Evolutionary conservation across 2,888 invertebrate species (phyloP), one percentile per base, ranked within the genome.

Genomic region (Tiliacea citrago): DNA sequence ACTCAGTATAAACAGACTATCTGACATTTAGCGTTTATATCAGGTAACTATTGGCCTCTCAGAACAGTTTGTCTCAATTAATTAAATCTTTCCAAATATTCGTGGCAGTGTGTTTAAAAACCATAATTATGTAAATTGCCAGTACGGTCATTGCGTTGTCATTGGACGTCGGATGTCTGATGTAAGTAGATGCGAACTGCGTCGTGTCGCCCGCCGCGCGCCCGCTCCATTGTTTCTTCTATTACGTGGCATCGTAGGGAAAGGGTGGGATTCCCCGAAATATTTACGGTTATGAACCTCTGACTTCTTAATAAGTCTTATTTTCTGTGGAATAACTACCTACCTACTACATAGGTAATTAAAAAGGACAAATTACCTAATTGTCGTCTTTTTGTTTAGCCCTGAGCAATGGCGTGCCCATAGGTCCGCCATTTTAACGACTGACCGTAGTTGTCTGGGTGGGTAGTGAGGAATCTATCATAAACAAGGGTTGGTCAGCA

Each of bases 1-100:
- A 51, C 55, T n/a, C 61, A 49, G 49, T 72, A 9, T 55, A 77
- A 12, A 67, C 69, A 13, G 21, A 69, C 61, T 49, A 58, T 47
- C 57, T 63, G 16, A 57, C n/a, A 58, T 63, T 68, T 49, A 35
- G 9, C 10, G 18, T 61, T 66, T 9, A 55, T 49, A 24, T 49
- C 21, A 79, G 78, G 75, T 68, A 63, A 74, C 42, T 29, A 39
- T 18, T 51, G n/a, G 12, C 1, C 0, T 47, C 29, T 42, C 13
- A 42, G 1, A 53, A 42, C 10, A 16, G 13, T 29, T 49, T 78
- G 9, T 12, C 8, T 21, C 16, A 24, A 61, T 39, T 51, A 35
- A 47, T 53, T 29, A 47, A 42, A 35, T 45, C 13, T 24, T 39
- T 58, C 21, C 9, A 35, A 67, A 53, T 55, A n/a, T 68, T 69